These are phyloP conservation scores for Mystacornis crossleyi DNA, from an alignment of 2,113 vertebrate genomes.

Conservation along the genomic window DNA sequence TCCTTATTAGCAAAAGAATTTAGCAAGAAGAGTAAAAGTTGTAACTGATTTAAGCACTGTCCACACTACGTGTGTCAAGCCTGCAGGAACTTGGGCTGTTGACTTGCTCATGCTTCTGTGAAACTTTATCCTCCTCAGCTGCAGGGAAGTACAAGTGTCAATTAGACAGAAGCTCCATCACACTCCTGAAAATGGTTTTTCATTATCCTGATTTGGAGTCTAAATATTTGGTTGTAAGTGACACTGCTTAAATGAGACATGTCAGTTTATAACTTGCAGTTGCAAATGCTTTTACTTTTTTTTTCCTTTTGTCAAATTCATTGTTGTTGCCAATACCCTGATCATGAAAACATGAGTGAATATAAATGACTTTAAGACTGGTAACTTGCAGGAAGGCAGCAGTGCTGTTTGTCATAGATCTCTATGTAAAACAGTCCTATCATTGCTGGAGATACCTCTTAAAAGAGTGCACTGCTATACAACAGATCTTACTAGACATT, in stretches of 20 bases:
- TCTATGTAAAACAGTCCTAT: not conserved
- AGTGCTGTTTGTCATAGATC: not conserved
- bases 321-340: not conserved
- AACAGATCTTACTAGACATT: not conserved
- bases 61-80: not conserved
- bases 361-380: not conserved
- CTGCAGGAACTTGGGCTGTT: not conserved
- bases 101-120: not conserved
- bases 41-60: not conserved
- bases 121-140: slow-evolving; percentile 18
- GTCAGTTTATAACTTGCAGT: slow-evolving; percentile 26
- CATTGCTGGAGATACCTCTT: not conserved
- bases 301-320: not conserved
- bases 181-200: slow-evolving; percentile 40
- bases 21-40: not conserved
- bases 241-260: slow-evolving; percentile 27
- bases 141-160: slow-evolving; percentile 17
- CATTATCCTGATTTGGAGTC: slow-evolving; percentile 51
- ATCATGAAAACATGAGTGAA: not conserved
- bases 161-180: slow-evolving; percentile 17
- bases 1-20: not conserved
- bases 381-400: not conserved
- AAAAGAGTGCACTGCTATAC: not conserved
- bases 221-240: slow-evolving; percentile 60
- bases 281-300: not conserved